phyloP scores from a whole-genome alignment of 30 jellyfish, hydroid and myxozoan genomes.

The Pseudorhiza aurosa region DNA sequence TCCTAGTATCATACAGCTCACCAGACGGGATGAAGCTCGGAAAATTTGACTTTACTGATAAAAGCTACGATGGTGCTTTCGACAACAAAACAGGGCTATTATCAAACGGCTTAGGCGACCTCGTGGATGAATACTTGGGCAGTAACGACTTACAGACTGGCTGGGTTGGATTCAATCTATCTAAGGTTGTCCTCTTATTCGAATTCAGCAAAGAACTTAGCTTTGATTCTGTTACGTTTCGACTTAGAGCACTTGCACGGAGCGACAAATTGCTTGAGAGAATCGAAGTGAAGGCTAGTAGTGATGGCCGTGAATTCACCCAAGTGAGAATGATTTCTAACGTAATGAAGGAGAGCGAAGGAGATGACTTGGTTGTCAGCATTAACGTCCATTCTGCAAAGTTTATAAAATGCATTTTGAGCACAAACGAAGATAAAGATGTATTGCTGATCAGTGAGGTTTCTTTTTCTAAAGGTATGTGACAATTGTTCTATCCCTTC shows the following conservation, averaged over 20 bases:
- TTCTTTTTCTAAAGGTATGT: constrained; percentile 44
- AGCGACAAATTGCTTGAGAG: constrained; percentile 5
- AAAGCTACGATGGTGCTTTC: constrained; percentile 43
- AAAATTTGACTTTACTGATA: constrained; percentile 62
- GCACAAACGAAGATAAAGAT: neutral
- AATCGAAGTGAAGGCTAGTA: constrained; percentile 37
- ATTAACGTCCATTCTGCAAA: constrained; percentile 29
- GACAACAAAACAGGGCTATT: neutral
- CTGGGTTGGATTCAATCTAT: constrained; percentile 66
- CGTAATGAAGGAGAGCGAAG: neutral
- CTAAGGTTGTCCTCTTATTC: constrained; percentile 15
- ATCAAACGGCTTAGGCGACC: constrained; percentile 51
- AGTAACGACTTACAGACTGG: constrained; percentile 50
- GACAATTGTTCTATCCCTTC: neutral
- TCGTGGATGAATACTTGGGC: constrained; percentile 57
- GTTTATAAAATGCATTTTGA: constrained; percentile 16
- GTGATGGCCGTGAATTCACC: constrained; percentile 22
- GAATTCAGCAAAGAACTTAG: constrained; percentile 33
- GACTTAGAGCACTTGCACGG: constrained; percentile 26
- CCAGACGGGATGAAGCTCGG: constrained; percentile 58
- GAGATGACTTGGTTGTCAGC: neutral
- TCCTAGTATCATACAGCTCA: constrained; percentile 39
- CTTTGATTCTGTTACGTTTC: constrained; percentile 22
- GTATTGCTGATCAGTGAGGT: constrained; percentile 69
- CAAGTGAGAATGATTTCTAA: constrained; percentile 6